Evolutionary conservation across 1,140 invertebrate species (phyloP).

Genomic region (Drosophila simulans): DNA sequence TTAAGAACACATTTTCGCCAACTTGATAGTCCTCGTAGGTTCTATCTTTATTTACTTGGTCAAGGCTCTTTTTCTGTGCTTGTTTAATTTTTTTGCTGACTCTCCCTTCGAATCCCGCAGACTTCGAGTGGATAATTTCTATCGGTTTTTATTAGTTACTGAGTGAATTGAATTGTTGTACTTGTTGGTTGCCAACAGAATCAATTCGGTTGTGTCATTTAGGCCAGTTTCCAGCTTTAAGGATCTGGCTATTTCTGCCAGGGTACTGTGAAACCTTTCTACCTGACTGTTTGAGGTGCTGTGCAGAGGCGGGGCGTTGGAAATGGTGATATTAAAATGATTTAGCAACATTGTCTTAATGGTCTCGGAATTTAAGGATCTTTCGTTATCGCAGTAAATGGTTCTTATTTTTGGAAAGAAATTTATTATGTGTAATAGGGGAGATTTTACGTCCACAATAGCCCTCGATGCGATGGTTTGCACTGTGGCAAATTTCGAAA

Average conservation of each 20-base stretch:
- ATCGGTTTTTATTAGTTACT: no score
- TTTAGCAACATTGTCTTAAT: no score
- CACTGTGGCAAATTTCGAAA: neutral
- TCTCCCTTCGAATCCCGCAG: neutral
- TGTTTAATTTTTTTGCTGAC: slow-evolving; percentile 1
- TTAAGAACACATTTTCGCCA: neutral
- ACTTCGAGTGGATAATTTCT: no score
- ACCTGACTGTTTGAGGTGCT: neutral
- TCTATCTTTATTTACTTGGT: slow-evolving; percentile 4
- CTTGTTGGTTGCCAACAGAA: neutral
- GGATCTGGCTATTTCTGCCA: neutral
- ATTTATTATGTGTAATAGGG: neutral
- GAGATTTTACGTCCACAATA: neutral
- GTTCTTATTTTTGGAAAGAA: no score
- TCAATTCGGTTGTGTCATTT: no score
- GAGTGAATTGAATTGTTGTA: neutral
- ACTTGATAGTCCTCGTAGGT: neutral
- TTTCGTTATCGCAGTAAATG: no score
- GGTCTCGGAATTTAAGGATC: no score
- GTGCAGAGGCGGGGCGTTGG: neutral
- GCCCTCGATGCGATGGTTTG: neutral
- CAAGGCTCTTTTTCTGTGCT: slow-evolving; percentile 1
- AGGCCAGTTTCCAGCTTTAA: neutral
- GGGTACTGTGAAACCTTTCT: neutral
- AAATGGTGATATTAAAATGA: no score